Evolutionary conservation across 2,888 invertebrate species (phyloP).

Genomic region (Stegophylla sp.): DNA sequence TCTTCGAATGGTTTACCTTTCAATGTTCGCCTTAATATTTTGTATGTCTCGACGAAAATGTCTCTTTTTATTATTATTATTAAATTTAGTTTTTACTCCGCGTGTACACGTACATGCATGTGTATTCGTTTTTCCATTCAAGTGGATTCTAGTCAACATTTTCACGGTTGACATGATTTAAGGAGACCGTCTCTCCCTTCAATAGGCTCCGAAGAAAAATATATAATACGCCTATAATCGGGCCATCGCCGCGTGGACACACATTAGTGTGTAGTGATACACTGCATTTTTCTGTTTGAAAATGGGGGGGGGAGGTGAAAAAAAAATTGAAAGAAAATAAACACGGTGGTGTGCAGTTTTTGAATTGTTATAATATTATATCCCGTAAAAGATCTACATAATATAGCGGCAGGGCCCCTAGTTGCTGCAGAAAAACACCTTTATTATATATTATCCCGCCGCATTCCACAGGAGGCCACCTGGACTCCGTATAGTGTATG

Average conservation of each 20-base stretch:
- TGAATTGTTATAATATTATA: constrained; percentile 55
- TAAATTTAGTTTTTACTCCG: neutral
- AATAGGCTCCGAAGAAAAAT: constrained; percentile 15
- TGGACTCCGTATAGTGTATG: no score
- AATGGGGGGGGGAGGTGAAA: no score
- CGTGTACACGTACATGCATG: neutral
- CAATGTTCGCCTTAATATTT: neutral
- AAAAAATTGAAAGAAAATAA: constrained; percentile 38
- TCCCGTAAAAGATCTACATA: no score
- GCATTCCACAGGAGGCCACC: constrained; percentile 56
- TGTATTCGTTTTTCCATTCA: constrained; percentile 29
- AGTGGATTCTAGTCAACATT: constrained; percentile 31
- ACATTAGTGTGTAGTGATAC: constrained; percentile 15
- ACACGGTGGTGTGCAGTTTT: constrained; percentile 42
- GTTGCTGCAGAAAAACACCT: constrained; percentile 30
- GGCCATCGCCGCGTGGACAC: neutral
- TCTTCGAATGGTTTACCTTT: neutral
- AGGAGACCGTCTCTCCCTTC: constrained; percentile 3
- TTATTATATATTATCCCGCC: constrained; percentile 36
- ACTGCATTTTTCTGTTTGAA: neutral
- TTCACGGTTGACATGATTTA: constrained; percentile 38
- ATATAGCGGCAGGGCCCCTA: neutral
- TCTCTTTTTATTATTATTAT: no score
- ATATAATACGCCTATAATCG: no score
- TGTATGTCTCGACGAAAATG: neutral